Evolutionary conservation across 37 sponge, comb jelly and placozoan genomes (phyloP).

Genomic region (Petrosia ficiformis): DNA sequence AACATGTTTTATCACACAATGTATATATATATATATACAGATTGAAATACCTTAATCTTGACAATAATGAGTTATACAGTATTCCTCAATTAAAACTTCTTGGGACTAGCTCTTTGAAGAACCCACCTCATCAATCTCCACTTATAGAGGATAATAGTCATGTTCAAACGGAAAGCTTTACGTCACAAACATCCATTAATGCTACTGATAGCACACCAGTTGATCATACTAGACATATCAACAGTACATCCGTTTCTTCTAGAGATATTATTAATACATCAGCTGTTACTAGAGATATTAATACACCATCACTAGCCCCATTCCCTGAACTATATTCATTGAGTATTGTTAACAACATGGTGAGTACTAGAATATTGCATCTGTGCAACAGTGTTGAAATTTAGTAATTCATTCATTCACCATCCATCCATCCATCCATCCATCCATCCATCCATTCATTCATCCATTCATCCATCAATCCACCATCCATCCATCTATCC

Average conservation of each 20-base stretch:
- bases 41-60: constrained; percentile 74
- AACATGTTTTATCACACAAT: too few species aligned
- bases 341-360: constrained; percentile 74
- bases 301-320: constrained; percentile 26
- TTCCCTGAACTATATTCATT: constrained; percentile 71
- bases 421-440: too few species aligned
- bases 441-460: too few species aligned
- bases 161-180: not conserved
- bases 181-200: not conserved
- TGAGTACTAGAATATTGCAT: constrained; percentile 7
- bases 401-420: too few species aligned
- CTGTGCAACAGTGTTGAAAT: too few species aligned
- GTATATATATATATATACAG: constrained; percentile 14
- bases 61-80: constrained; percentile 76
- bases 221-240: not conserved
- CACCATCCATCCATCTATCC: too few species aligned
- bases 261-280: not conserved
- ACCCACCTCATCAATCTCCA: not conserved
- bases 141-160: not conserved
- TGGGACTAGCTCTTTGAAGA: constrained; percentile 32
- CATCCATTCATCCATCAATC: too few species aligned
- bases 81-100: constrained; percentile 81
- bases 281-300: not conserved
- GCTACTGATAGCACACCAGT: not conserved
- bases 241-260: not conserved